Evolutionary conservation across 2,797 vertebrate genomes (phyloP).

Genomic region (Urocyon cinereoargenteus): DNA sequence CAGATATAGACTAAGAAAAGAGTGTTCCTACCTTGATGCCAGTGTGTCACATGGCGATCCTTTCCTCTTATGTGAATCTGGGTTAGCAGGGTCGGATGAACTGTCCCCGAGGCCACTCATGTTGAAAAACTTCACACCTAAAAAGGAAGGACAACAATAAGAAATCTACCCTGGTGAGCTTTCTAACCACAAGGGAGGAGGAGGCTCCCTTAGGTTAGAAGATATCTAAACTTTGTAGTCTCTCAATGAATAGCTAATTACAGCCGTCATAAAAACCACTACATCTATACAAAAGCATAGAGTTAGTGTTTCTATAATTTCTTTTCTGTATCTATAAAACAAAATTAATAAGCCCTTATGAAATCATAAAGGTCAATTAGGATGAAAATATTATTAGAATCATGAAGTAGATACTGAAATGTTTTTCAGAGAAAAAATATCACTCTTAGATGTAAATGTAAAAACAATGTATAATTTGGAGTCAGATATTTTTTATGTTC

Average conservation of each 20-base stretch:
- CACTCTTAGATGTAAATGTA: slow-evolving; percentile 48
- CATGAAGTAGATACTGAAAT: neutral
- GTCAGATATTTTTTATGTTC: slow-evolving; percentile 27
- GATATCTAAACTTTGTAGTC: neutral
- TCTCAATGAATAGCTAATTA: neutral
- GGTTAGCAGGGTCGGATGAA: slow-evolving; percentile 92
- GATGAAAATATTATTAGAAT: slow-evolving; percentile 51
- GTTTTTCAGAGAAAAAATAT: slow-evolving; percentile 49
- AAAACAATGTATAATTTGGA: neutral
- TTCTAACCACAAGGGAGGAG: neutral
- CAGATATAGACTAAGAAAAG: neutral
- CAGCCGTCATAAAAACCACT: neutral
- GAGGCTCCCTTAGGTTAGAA: neutral
- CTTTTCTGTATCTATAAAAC: slow-evolving; percentile 43
- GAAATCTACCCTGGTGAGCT: neutral
- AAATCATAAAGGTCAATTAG: neutral
- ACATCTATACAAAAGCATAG: neutral
- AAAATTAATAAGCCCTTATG: slow-evolving; percentile 55
- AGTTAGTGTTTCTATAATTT: neutral
- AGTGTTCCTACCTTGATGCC: slow-evolving; percentile 91
- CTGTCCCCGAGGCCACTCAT: slow-evolving; percentile 98
- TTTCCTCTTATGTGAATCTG: slow-evolving; percentile 96
- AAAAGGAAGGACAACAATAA: slow-evolving; percentile 62
- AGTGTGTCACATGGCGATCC: slow-evolving; percentile 95
- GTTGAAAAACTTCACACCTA: slow-evolving; percentile 93